Base-by-base conservation (phyloP, 2,113 vertebrate species). In the Australoheros scitulus region DNA sequence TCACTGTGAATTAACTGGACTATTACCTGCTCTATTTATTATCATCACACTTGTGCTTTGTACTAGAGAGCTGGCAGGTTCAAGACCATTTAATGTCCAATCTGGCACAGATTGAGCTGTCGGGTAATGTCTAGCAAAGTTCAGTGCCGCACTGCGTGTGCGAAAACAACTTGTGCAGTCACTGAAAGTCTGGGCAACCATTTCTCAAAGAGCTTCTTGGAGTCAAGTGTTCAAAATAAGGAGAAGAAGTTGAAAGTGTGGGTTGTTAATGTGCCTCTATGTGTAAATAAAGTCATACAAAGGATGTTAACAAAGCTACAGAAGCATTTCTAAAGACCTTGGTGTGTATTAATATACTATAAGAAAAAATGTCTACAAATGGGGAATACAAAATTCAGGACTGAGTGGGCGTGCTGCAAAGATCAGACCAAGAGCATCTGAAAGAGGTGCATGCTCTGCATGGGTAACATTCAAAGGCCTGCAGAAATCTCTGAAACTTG, bases 1-100 rank as follows among this genome's bases (percentile, higher is more conserved):
- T 55, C 4, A 0, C 47, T n/a, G 6, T 55, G 17, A n/a, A 55
- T 34, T 72, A 20, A 14, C 68, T n/a, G 68, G 6, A 0, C 18
- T 55, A 34, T 72, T 72, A 55, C 68, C 7, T 55, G 68, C 13
- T 4, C 11, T 72, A 11, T 72, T 72, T 55, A 55, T 72, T 17
- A 55, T 50, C 68, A n/a, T 55, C 47, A 72, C 52, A 72, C 18
- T 72, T 52, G 43, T 52, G 2, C 11, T 34, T n/a, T 32, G 68
- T 26, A 52, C 17, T 52, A 32, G 43, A 50, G 29, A 32, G 26
- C 26, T 52, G 47, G 17, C 22, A 50, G 26, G 3, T 72, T 72
- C 6, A 72, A 52, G 26, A 52, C 47, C 17, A 5, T 52, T 52
- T 72, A 52, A 52, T 32, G 20, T 72, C 47, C 20, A 22, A 1